These are phyloP conservation scores for Crocodylus rhombifer DNA, from an alignment of 2,797 vertebrate genomes.

Conservation along the genomic window DNA sequence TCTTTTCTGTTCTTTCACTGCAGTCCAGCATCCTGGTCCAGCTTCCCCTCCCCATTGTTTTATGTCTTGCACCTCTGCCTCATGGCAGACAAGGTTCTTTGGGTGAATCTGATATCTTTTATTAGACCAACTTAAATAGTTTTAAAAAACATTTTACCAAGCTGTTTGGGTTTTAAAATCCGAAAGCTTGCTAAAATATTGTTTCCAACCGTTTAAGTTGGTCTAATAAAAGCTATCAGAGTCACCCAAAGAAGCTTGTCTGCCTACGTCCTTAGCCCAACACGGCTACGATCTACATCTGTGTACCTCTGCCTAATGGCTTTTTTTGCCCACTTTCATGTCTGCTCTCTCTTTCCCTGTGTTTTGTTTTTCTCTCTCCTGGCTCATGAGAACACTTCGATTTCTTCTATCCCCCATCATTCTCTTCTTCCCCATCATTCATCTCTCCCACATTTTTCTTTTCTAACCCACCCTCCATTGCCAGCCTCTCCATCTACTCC, in stretches of 20 bases:
- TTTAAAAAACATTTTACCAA: too few relatives aligned
- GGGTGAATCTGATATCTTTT: too few relatives aligned
- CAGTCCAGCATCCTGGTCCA: constrained; percentile 19
- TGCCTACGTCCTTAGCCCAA: too few relatives aligned
- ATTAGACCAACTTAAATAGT: too few relatives aligned
- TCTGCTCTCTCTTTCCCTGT: constrained; percentile 5
- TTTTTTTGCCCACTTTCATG: constrained; percentile 28
- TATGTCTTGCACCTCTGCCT: constrained; percentile 18
- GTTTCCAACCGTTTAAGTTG: too few relatives aligned
- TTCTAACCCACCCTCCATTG: background rate
- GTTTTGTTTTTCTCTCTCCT: constrained; percentile 23
- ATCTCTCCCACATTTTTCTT: background rate
- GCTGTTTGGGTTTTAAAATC: too few relatives aligned
- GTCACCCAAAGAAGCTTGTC: too few relatives aligned
- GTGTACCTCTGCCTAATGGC: constrained; percentile 39
- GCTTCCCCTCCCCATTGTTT: constrained; percentile 14
- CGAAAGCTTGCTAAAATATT: too few relatives aligned
- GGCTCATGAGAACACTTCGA: background rate
- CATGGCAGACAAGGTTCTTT: background rate
- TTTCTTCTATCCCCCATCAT: background rate
- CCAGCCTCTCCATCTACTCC: background rate
- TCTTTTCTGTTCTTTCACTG: constrained; percentile 5
- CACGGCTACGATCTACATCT: background rate
- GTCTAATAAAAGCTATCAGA: too few relatives aligned
- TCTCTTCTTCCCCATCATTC: background rate